Evolutionary conservation across 2,113 vertebrate species (phyloP).

Genomic region (Montifringilla adamsi): DNA sequence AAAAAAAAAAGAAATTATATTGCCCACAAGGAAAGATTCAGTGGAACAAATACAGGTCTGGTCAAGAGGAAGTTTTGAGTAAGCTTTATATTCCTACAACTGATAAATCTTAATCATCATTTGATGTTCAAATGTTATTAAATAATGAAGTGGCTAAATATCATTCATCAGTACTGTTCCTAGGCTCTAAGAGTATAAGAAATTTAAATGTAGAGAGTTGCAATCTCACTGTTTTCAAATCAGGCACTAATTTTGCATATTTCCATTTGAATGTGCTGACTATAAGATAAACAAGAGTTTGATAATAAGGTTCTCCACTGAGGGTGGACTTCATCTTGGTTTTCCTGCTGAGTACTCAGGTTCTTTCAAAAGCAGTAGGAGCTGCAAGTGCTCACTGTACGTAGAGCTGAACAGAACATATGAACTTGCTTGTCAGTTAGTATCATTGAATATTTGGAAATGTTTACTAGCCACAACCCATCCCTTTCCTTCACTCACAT

Average conservation of each 20-base stretch:
- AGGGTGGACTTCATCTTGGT: neutral
- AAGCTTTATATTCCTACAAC: neutral
- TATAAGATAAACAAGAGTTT: neutral
- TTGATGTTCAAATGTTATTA: neutral
- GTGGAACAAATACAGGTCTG: neutral
- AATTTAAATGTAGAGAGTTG: neutral
- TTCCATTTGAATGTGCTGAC: neutral
- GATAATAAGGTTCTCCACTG: neutral
- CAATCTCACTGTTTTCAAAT: neutral
- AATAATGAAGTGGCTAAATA: neutral
- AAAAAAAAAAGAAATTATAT: neutral
- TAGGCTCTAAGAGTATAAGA: neutral
- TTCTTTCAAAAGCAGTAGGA: neutral
- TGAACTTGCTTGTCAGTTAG: neutral
- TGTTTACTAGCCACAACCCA: neutral
- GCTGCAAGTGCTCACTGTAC: neutral
- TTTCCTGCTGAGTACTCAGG: neutral
- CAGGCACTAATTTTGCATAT: neutral
- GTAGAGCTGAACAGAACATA: neutral
- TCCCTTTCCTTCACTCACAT: neutral
- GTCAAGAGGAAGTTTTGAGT: neutral
- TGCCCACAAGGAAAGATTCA: neutral
- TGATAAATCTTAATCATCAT: neutral
- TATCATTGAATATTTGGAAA: neutral
- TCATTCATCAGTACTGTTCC: neutral